Percentiles rank a stretch among this genome's conserved stretches.
Evolutionary conservation across 2,888 invertebrate species (phyloP).

Genomic region (Troides helena): DNA sequence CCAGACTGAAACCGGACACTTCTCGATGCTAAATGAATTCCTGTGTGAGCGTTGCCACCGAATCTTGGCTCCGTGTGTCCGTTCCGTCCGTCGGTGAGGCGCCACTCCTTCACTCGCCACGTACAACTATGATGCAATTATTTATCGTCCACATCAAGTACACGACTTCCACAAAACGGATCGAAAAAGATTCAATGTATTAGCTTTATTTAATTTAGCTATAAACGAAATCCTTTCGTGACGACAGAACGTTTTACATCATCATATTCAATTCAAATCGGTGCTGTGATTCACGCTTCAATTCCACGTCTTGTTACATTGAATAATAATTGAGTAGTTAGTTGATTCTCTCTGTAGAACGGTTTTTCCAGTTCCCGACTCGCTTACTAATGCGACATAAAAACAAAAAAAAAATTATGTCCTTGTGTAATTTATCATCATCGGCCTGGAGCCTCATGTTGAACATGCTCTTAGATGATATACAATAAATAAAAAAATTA

Average conservation of each 20-base stretch:
- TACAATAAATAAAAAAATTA: too few species aligned
- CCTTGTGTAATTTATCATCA: too few species aligned
- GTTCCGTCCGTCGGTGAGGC: conserved; percentile 34
- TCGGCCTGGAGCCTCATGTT: too few species aligned
- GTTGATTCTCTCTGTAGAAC: conserved; percentile 22
- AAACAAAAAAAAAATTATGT: too few species aligned
- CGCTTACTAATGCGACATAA: background rate
- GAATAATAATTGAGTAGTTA: conserved; percentile 27
- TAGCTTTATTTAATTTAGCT: conserved; percentile 25
- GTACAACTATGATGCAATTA: conserved; percentile 55
- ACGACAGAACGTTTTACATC: conserved; percentile 22
- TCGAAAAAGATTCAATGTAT: conserved; percentile 23
- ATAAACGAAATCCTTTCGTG: conserved; percentile 26
- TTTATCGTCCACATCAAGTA: conserved; percentile 47
- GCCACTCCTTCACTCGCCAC: conserved; percentile 40
- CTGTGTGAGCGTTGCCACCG: conserved; percentile 63
- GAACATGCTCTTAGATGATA: too few species aligned
- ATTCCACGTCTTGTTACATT: conserved; percentile 27
- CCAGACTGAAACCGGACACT: conserved; percentile 79
- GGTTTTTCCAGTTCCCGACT: conserved; percentile 22
- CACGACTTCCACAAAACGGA: conserved; percentile 38
- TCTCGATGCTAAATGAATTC: conserved; percentile 72
- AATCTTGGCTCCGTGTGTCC: conserved; percentile 32
- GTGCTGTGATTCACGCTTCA: conserved; percentile 27
- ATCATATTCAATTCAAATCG: conserved; percentile 31